Evolutionary conservation across 1,140 invertebrate species (phyloP), one percentile per base, ranked within the genome.

Genomic region (Gryllus bimaculatus): DNA sequence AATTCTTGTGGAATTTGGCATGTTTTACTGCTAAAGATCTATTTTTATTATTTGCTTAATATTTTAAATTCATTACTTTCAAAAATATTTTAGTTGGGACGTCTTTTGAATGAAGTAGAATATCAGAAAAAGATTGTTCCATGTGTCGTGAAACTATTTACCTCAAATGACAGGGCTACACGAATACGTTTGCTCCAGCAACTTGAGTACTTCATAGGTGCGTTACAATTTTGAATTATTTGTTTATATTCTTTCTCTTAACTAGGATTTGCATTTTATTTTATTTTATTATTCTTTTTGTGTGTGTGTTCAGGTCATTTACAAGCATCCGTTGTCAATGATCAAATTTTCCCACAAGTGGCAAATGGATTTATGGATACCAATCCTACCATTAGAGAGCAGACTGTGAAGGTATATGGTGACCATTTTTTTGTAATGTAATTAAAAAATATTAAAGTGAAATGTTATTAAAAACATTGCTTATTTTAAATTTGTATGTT

Each of bases 51-150:
- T 39, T 39, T 39, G 26, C 26, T 39, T 39, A 39, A 39, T 39
- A 39, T 39, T 39, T 39, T 39, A 39, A 39, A 39, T 39, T 39
- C 5, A 39, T 39, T 1, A 39, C 26, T 39, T 73, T 73, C 73
- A 18, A 20, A 73, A 20, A 73, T 6, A 73, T 73, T 73, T 73
- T 73, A 98, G 93, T 87, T 99, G 78, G 96, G 96, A 21, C 93
- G 93, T 84, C 86, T 95, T 75, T 85, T 99, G 78, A 92, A 94
- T 75, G 94, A 97, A 84, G 89, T 90, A 0, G 97, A 99, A 82
- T 99, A 99, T 86, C 97, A 99, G 86, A 93, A 93, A 82, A 93
- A 95, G 84, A 98, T 99, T 84, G 96, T 99, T 48, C 98, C 98
- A 0, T 98, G 97, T 87, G 94, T 99, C 47, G 94, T 99, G 0